Conservation (phyloP, 64 coral and sea anemone genomes). For the Dendrophyllia cribrosa region DNA sequence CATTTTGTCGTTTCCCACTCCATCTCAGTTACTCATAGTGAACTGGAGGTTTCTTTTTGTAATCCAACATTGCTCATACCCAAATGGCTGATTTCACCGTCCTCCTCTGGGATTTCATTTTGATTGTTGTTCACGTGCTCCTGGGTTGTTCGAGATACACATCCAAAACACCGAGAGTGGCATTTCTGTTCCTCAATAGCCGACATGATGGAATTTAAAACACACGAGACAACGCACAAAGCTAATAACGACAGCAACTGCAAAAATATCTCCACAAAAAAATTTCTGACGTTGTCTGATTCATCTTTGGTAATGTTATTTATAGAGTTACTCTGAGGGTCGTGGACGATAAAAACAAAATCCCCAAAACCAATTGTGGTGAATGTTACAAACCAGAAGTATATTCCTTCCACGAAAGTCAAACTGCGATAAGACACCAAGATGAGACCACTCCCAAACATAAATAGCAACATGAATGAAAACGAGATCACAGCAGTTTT, state of each 20-base stretch:
- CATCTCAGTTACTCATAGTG: background rate
- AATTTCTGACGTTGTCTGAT: too few species aligned
- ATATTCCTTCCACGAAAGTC: slow-evolving; percentile 56
- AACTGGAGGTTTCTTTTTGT: background rate
- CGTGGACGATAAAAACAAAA: background rate
- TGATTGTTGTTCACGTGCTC: background rate
- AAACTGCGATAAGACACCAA: background rate
- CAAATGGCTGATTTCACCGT: background rate
- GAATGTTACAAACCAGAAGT: slow-evolving; percentile 67
- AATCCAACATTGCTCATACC: too few species aligned
- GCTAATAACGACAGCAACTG: background rate
- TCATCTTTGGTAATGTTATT: too few species aligned
- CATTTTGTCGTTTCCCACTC: background rate
- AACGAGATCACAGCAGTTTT: slow-evolving; percentile 47
- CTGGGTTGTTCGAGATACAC: background rate
- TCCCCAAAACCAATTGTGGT: slow-evolving; percentile 75
- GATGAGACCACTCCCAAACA: background rate
- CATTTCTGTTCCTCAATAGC: slow-evolving; percentile 32
- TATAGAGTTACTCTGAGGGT: background rate
- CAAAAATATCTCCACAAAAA: too few species aligned
- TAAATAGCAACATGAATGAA: background rate
- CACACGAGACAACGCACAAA: slow-evolving; percentile 60
- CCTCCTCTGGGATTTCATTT: background rate
- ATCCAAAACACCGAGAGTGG: background rate
- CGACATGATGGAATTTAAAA: slow-evolving; percentile 64